Evolutionary conservation across 2,888 invertebrate genomes (phyloP).

Genomic region (Kuschelorhynchus macadamiae): DNA sequence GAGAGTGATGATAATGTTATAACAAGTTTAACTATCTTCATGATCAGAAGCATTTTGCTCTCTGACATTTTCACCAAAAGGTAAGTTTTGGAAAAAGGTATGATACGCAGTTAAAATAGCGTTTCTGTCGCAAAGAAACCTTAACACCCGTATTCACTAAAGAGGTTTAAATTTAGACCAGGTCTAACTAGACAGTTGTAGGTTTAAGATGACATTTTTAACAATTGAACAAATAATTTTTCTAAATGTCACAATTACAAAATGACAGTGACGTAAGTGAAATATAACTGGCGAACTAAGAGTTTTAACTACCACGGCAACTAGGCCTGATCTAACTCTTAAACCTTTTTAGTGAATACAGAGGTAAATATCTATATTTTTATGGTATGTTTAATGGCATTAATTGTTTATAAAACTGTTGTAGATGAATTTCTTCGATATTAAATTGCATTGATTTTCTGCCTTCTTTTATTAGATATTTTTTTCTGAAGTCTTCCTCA

Average conservation of each 20-base stretch:
- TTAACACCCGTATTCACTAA: no score
- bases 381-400: slow-evolving; percentile 11
- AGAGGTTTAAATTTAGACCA: no score
- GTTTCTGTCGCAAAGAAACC: slow-evolving; percentile 10
- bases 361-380: slow-evolving; percentile 20
- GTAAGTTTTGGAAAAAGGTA: slow-evolving; percentile 14
- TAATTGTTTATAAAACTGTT: slow-evolving; percentile 10
- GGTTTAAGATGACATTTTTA: no score
- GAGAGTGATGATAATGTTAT: not conserved
- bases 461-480: slow-evolving; percentile 11
- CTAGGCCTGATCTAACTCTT: no score
- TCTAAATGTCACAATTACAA: no score
- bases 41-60: slow-evolving; percentile 7
- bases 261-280: no score
- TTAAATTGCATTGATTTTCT: slow-evolving; percentile 17
- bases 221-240: no score
- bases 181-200: no score
- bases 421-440: slow-evolving; percentile 10
- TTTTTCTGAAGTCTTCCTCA: slow-evolving; percentile 17
- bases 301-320: no score
- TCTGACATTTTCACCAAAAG: slow-evolving; percentile 12
- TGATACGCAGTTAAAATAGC: slow-evolving; percentile 8
- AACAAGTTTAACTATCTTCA: slow-evolving; percentile 9
- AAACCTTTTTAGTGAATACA: no score
- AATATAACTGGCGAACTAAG: no score